Percentiles rank a stretch among this genome's conserved stretches.
Evolutionary conservation across 92 coral and sea anemone species (phyloP).

Genomic region (Umimayanthus kanabou): DNA sequence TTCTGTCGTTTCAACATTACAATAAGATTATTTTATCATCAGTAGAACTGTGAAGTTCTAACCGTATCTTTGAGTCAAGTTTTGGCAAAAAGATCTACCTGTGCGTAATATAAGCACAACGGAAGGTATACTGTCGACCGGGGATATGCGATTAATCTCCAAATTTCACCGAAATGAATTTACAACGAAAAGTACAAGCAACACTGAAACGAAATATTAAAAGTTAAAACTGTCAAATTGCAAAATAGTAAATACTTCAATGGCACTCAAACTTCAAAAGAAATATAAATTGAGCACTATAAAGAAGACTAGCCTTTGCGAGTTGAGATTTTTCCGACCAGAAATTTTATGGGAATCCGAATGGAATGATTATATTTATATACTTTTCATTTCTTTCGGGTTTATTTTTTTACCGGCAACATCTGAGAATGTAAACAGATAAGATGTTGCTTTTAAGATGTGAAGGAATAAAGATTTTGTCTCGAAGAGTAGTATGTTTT

Average conservation of each 20-base stretch:
- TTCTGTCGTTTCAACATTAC: neutral
- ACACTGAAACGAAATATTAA: neutral
- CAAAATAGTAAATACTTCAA: too few relatives aligned
- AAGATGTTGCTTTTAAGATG: neutral
- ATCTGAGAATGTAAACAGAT: too few relatives aligned
- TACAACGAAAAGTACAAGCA: constrained; percentile 12
- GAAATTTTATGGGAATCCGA: neutral
- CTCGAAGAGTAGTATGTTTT: neutral
- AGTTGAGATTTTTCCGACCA: neutral
- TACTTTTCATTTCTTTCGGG: neutral
- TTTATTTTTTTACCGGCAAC: neutral
- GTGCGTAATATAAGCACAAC: neutral
- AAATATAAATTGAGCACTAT: too few relatives aligned
- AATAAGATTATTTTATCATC: neutral
- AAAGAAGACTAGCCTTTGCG: too few relatives aligned
- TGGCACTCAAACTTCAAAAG: neutral
- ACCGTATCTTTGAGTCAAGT: neutral
- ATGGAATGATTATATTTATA: neutral
- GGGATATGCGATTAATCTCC: neutral
- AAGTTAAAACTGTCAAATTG: neutral
- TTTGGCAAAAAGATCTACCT: neutral
- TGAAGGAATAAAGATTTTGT: neutral
- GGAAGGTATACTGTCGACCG: neutral
- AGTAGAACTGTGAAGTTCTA: neutral
- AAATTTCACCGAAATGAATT: neutral